phyloP scores from a whole-genome alignment of 2,113 vertebrate genomes.

The Circaetus gallicus region DNA sequence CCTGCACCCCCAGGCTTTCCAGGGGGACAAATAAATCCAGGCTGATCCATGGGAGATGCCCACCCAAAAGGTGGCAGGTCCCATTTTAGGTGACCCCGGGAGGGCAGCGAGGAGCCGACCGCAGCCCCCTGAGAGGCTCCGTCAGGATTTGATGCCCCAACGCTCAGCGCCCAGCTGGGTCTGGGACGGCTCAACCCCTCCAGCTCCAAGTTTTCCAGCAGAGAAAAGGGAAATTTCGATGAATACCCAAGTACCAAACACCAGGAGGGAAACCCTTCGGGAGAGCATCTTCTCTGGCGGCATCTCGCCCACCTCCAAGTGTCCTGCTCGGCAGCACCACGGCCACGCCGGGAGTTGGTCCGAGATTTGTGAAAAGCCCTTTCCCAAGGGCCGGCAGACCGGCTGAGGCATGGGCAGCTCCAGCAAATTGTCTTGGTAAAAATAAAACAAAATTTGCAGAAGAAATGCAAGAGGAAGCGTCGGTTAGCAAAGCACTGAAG shows the following conservation, averaged over 20 bases:
- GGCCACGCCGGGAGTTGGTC: accelerated
- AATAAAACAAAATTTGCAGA: neutral
- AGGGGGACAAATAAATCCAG: neutral
- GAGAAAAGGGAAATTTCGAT: neutral
- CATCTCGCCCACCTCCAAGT: neutral
- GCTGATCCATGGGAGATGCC: neutral
- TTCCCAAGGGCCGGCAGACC: accelerated
- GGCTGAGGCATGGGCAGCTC: accelerated
- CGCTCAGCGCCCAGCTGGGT: neutral
- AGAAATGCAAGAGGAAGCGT: neutral
- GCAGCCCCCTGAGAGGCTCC: neutral
- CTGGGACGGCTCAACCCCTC: neutral
- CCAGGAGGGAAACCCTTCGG: neutral
- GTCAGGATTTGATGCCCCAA: neutral
- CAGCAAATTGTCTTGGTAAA: neutral
- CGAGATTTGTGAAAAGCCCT: neutral
- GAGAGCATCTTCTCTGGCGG: neutral
- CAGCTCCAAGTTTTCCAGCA: neutral
- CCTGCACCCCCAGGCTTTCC: neutral
- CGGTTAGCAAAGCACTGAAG: accelerated
- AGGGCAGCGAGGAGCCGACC: neutral
- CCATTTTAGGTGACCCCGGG: neutral
- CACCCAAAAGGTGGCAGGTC: neutral
- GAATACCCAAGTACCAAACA: neutral
- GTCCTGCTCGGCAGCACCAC: neutral